Evolutionary conservation across 2,113 vertebrate species (phyloP), one percentile per base, ranked within the genome.

Genomic region (Cyprinodon tularosa): DNA sequence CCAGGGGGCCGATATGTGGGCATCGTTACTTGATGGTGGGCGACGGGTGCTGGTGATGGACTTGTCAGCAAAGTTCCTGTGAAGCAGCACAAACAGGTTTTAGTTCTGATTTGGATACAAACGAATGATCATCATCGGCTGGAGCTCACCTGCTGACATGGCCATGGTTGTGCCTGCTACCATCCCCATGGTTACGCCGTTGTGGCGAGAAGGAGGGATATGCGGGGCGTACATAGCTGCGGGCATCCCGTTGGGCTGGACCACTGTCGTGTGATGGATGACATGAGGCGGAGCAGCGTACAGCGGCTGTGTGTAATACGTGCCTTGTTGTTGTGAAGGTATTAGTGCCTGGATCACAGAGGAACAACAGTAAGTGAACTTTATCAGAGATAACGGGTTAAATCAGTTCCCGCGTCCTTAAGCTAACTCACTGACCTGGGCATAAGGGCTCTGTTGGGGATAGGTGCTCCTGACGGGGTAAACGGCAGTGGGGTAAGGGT

Each of bases 201-300:
- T 98, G 62, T 92, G 96, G 79, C 97, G 94, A 0, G 95, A 94
- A 0, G 94, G 93, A 0, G 93, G 94, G 73, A 98, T 95, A 0
- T 94, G 93, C 11, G 96, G 96, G 76, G 97, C 96, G 65, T 98
- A 99, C 95, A 99, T 96, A 0, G 97, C 95, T 0, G 97, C 96
- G 7, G 98, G 97, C 97, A 99, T 96, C 86, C 98, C 98, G 0
- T 99, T 99, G 22, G 98, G 98, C 93, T 99, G 98, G 87, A 99
- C 98, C 92, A 99, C 98, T 0, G 98, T 99, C 81, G 98, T 99
- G 93, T 99, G 98, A 91, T 99, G 98, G 83, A 99, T 99, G 93
- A 99, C 97, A 64, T 99, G 98, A 47, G 98, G 98, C 50, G 97
- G 98, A 1, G 98, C 97, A 59, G 98, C 98, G 71, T 99, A 99